phyloP scores from a whole-genome alignment of 2,113 vertebrate species.

The Nothoprocta pentlandii region DNA sequence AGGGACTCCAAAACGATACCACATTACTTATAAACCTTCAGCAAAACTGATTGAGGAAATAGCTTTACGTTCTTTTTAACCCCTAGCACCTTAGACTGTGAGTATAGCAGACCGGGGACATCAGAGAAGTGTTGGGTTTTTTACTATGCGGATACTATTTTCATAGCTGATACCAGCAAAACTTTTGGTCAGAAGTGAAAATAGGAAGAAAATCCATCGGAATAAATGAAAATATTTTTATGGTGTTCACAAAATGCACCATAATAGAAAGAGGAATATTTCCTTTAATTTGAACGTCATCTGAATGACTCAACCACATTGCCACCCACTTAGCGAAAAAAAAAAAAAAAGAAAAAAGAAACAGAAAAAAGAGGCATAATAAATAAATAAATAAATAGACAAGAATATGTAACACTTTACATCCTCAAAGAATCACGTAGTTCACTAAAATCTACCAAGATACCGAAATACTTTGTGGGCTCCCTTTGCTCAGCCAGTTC shows the following conservation, averaged over 20 bases:
- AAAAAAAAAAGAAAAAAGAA: neutral
- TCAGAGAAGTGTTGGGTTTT: neutral
- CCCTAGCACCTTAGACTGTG: constrained; percentile 30
- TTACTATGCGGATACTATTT: neutral
- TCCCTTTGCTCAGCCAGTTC: constrained; percentile 32
- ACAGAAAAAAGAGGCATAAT: neutral
- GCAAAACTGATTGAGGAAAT: constrained; percentile 42
- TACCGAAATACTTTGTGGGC: neutral
- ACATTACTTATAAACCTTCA: constrained; percentile 22
- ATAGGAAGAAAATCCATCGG: constrained; percentile 11
- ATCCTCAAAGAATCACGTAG: constrained; percentile 51
- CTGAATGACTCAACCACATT: constrained; percentile 48
- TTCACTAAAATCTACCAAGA: constrained; percentile 51
- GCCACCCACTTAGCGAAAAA: constrained; percentile 51
- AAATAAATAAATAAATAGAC: constrained; percentile 74
- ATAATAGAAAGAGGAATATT: constrained; percentile 65
- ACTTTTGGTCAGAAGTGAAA: constrained; percentile 14
- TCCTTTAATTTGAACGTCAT: constrained; percentile 49
- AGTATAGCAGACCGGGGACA: constrained; percentile 41
- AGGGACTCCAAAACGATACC: constrained; percentile 56
- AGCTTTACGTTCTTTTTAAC: constrained; percentile 27
- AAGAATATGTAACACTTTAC: constrained; percentile 55
- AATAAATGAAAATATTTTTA: constrained; percentile 38
- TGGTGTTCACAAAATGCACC: constrained; percentile 68
- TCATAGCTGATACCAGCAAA: constrained; percentile 43